phyloP scores from a whole-genome alignment of 2,113 vertebrate genomes.

The Trogon surrucura region DNA sequence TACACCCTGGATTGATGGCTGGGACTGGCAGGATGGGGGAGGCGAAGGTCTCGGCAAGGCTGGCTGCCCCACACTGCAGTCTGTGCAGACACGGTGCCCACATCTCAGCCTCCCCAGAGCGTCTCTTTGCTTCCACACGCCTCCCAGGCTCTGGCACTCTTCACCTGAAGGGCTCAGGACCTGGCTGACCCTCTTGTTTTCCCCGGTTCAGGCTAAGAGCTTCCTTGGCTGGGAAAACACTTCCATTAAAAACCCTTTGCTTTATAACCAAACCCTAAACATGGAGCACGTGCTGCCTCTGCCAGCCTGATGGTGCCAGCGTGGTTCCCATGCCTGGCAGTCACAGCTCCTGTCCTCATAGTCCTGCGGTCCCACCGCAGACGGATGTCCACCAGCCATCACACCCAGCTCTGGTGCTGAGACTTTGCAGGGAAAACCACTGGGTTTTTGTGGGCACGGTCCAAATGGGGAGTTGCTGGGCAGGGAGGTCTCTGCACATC shows the following conservation, averaged over 20 bases:
- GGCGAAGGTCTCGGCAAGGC: fast-evolving
- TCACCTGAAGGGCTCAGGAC: background rate
- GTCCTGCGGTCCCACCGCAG: fast-evolving
- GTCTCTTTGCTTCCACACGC: background rate
- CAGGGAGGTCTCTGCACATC: background rate
- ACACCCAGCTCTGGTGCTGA: background rate
- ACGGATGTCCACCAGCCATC: fast-evolving
- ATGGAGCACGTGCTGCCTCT: fast-evolving
- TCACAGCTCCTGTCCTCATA: background rate
- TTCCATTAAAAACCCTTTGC: background rate
- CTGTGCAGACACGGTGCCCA: fast-evolving
- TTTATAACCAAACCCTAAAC: background rate
- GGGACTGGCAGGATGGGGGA: fast-evolving
- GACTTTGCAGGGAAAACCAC: background rate
- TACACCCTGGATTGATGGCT: fast-evolving
- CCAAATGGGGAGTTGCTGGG: fast-evolving
- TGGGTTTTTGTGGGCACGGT: background rate
- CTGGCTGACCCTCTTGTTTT: background rate
- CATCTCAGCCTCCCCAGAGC: background rate
- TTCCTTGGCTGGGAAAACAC: background rate
- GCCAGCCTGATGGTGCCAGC: fast-evolving
- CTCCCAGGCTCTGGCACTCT: background rate
- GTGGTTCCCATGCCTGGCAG: fast-evolving
- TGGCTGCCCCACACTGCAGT: background rate
- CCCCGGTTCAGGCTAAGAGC: background rate